Evolutionary conservation across 2,888 invertebrate species (phyloP), one percentile per base, ranked within the genome.

Genomic region (Cacoxenus indagator): DNA sequence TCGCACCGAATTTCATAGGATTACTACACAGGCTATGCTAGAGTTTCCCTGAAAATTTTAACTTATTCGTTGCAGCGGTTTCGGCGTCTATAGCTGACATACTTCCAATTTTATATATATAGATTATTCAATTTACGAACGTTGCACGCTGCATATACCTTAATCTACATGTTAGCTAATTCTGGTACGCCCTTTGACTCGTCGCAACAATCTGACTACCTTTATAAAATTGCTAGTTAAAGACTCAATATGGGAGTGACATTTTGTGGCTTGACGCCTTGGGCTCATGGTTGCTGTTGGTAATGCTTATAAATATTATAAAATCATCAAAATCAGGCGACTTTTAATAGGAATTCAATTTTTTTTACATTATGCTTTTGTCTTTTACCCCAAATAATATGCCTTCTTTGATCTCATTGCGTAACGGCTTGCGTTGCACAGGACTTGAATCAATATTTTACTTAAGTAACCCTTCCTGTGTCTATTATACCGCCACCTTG

Each of bases 381-480:
- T 70, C 70, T 77, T 68, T 26, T 31, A 14, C 43, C 37, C 37
- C 22, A 27, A 14, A 27, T 5, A 37, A 55, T 11, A 54, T 1
- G 46, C 29, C 29, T 9, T 8, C 29, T 22, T 66, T 17, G 11
- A 22, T 54, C 17, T 26, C 19, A 62, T 2, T 17, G 14, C 19
- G 6, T 55, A 24, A 24, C 26, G 24, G 24, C 6, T 9, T n/a
- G 26, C 55, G 76, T 76, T 82, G 71, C 78, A 81, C 76, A 82
- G 82, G 81, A 76, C 82, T 78, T 75, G 77, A 83, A 84, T 82
- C 82, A 82, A 82, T 84, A 82, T 80, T 78, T 83, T 80, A 78
- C 75, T 73, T 75, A 76, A 75, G 75, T 74, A 74, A 79, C 80
- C 80, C 79, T 80, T 78, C 75, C 17, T 24, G 61, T 51, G 24